Base-by-base conservation (phyloP, 2,888 invertebrate genomes). In the Acrocyrtus sp. region DNA sequence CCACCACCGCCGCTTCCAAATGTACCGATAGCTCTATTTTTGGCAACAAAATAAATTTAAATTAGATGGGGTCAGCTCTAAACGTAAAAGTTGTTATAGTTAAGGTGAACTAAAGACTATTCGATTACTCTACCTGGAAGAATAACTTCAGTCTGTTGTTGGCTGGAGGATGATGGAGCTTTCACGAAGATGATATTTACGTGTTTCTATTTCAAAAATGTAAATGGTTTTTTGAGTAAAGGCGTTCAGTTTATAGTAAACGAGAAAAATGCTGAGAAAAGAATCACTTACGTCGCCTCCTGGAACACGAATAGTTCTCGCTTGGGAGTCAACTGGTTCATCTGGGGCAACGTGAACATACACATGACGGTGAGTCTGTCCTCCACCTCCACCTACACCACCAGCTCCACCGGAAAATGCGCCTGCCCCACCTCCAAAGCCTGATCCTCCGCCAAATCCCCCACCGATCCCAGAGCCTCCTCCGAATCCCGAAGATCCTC, bases 331-430 rank as follows among this genome's bases (percentile, higher is more conserved):
- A 24, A 41, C 26, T 10, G 61, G 61, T 3, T 70, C 70, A 54
- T 70, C 62, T 17, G 70, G 62, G 17, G 70, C 70, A 26, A 34
- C 22, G 21, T 70, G 70, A 24, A 70, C 70, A 21, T 50, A 66
- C 15, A 66, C 57, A 34, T 66, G 66, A 27, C 61, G 29, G 17
- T n/a, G 17, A 54, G 50, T 22, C 48, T 43, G 26, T 53, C 65
- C 4, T 85, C 84, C 19, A 48, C 6, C 84, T 94, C 94, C 93
- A 69, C 94, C 94, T 57, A 94, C 94, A n/a, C n/a, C n/a, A n/a
- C n/a, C n/a, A n/a, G n/a, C n/a, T n/a, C n/a, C 21, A 94, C 93
- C 84, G 94, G 94, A 21, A 94, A 94, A 86, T 94, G 94, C 12
- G 41, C 8, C 12, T n/a, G n/a, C n/a, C 3, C 21, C 56, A 56